Evolutionary conservation across 2,113 vertebrate genomes (phyloP).

Genomic region (Hemiprocne comata): DNA sequence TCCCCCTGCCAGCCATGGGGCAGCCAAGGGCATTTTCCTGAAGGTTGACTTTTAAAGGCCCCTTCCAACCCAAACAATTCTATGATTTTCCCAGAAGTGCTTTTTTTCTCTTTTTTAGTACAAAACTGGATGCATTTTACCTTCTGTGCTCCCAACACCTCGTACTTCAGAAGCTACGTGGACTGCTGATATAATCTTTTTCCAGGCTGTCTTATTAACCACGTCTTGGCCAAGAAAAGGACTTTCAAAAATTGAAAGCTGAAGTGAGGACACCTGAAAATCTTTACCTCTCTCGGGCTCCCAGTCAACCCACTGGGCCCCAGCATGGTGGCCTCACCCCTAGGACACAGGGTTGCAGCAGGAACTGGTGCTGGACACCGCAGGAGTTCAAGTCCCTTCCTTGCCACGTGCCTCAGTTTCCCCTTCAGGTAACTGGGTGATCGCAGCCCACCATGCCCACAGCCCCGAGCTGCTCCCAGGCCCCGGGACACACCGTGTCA

Average conservation of each 20-base stretch:
- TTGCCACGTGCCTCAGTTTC: background rate
- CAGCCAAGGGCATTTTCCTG: background rate
- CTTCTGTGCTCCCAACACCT: background rate
- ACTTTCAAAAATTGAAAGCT: background rate
- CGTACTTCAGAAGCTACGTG: background rate
- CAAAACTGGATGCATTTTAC: background rate
- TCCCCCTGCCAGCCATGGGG: background rate
- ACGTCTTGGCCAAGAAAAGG: background rate
- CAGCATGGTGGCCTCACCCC: background rate
- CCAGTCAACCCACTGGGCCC: background rate
- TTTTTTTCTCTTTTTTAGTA: background rate
- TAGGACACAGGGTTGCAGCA: background rate
- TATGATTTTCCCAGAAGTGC: background rate
- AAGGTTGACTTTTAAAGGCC: too few species aligned
- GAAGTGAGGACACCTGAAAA: background rate
- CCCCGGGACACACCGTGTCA: background rate
- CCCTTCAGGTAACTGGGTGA: background rate
- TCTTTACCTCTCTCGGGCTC: background rate
- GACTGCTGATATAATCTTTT: background rate
- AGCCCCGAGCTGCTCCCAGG: background rate
- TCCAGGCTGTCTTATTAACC: background rate
- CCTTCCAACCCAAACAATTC: too few species aligned
- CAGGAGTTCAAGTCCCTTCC: background rate
- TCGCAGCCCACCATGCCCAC: background rate
- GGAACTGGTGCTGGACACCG: background rate